Base-by-base conservation (phyloP, 2,113 vertebrate species). In the Pterophyllum scalare region DNA sequence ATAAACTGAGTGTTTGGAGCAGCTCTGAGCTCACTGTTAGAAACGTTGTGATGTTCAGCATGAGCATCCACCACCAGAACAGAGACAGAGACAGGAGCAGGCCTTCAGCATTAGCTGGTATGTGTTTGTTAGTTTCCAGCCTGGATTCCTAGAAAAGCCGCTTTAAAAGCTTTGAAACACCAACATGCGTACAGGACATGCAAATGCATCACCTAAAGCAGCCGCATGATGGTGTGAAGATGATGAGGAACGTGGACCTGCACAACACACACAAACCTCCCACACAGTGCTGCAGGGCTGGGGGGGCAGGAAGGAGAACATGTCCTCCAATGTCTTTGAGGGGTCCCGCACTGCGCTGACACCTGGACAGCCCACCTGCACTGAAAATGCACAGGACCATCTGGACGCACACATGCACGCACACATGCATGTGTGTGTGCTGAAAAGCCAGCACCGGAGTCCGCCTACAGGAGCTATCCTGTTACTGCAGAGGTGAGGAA, bases 271-370 rank as follows among this genome's bases (percentile, higher is more conserved):
- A 2, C 33, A 33, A 33, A 33, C 6, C 33, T 6, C 33, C 33
- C 6, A 33, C 33, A 7, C 6, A 33, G 33, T 33, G 33, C 33
- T 33, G 33, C 33, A 7, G 33, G 33, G 33, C 31, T 33, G 31
- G 33, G 33, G 33, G 33, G 33, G 33, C 33, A 33, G 35, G 35
- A 38, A 38, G 35, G 35, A 38, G 35, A 10, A 10, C 35, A 13
- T 11, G 92, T 87, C 87, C 89, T 93, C 86, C 90, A 78, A 78
- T 59, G 91, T 89, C 88, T 86, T 83, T 82, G 77, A 87, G 72
- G 54, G 65, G 59, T 81, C 76, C 64, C 56, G 65, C 84, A 75
- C 10, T 67, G 75, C 77, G 75, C 20, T 64, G 88, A 88, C 87
- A 88, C 84, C 75, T 38, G 20, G 72, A 64, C 59, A 17, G 54